phyloP scores from a whole-genome alignment of 2,888 invertebrate species.

The Saturnia japonica region DNA sequence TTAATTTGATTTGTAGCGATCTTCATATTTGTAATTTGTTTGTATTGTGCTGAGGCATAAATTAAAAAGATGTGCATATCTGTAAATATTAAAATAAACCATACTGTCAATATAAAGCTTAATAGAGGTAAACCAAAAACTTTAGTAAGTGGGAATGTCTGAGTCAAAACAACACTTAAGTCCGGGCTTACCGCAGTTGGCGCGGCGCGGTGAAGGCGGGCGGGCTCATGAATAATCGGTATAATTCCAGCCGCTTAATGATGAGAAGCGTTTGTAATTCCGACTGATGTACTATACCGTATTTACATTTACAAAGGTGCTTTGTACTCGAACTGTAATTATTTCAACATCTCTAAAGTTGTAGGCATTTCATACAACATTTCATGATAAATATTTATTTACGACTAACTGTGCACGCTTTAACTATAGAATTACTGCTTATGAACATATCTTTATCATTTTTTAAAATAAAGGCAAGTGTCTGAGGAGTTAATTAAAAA shows the following conservation, averaged over 20 bases:
- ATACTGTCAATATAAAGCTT: background rate
- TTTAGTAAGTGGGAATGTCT: constrained; percentile 14
- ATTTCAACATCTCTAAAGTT: background rate
- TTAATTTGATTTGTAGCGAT: no score
- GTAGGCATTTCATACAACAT: background rate
- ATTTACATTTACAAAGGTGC: constrained; percentile 5
- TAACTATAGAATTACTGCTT: no score
- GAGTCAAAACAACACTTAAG: constrained; percentile 35
- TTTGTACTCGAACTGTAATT: constrained; percentile 2
- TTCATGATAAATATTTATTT: no score
- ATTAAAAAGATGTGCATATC: background rate
- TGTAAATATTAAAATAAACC: background rate
- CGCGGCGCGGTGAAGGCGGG: constrained; percentile 19
- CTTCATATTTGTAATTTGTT: no score
- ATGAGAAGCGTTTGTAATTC: constrained; percentile 45
- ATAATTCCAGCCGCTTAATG: constrained; percentile 54
- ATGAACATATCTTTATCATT: no score
- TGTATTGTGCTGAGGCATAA: no score
- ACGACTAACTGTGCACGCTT: no score
- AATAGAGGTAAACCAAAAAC: constrained; percentile 14
- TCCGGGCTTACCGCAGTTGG: constrained; percentile 20
- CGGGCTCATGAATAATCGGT: constrained; percentile 52
- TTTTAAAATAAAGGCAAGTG: no score
- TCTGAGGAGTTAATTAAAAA: no score
- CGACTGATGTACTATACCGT: constrained; percentile 8